Evolutionary conservation across 2,888 invertebrate genomes (phyloP).

Genomic region (Dorcus hopei): DNA sequence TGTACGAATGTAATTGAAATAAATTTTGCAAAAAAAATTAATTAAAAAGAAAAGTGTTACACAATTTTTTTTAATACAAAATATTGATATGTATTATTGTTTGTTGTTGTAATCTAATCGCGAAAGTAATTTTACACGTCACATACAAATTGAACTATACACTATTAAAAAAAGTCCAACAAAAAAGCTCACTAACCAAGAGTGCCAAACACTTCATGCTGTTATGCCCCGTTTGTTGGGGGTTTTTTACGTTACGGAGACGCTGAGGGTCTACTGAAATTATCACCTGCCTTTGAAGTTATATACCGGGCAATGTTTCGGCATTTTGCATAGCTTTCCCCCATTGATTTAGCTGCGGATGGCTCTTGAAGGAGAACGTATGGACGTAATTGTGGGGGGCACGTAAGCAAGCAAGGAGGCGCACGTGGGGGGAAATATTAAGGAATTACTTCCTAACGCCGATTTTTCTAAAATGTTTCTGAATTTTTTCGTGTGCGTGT

Average conservation of each 20-base stretch:
- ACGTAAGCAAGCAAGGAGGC: not conserved
- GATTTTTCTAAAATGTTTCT: conserved; percentile 2
- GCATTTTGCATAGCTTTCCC: conserved; percentile 38
- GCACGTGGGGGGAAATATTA: conserved; percentile 6
- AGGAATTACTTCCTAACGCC: conserved; percentile 9
- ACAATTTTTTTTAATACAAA: no score
- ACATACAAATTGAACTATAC: not conserved
- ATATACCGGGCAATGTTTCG: conserved; percentile 42
- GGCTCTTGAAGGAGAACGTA: conserved; percentile 5
- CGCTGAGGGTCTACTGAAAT: conserved; percentile 44
- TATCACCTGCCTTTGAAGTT: conserved; percentile 34
- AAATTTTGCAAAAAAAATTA: no score
- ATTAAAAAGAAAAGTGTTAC: no score
- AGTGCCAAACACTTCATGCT: conserved; percentile 49
- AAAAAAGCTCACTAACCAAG: conserved; percentile 43
- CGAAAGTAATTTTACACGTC: not conserved
- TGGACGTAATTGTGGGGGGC: conserved; percentile 5
- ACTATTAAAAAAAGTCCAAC: not conserved
- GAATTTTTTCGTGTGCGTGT: conserved; percentile 4
- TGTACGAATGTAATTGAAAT: no score
- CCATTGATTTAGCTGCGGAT: conserved; percentile 22
- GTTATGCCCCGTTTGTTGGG: conserved; percentile 31
- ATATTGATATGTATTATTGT: no score
- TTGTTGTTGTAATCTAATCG: no score
- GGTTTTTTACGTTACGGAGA: conserved; percentile 35